phyloP scores from a whole-genome alignment of 2,888 invertebrate genomes.

The Dendrolimus houi region DNA sequence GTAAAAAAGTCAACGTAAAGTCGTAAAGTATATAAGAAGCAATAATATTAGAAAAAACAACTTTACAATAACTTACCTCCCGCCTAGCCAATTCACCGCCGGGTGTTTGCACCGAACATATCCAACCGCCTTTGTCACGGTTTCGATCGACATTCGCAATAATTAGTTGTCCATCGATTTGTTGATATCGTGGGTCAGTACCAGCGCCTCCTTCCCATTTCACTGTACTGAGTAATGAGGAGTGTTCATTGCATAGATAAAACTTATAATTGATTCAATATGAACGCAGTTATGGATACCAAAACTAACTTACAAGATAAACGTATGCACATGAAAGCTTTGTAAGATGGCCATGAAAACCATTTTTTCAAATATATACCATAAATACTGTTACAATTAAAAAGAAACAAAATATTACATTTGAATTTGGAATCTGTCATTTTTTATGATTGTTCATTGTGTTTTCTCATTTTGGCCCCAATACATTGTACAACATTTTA shows the following conservation, averaged over 20 bases:
- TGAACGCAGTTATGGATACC: too few relatives aligned
- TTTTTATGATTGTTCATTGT: too few relatives aligned
- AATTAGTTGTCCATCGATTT: constrained; percentile 76
- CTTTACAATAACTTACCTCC: constrained; percentile 71
- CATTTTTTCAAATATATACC: too few relatives aligned
- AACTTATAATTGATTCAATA: too few relatives aligned
- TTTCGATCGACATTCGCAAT: constrained; percentile 78
- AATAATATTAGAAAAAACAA: constrained; percentile 3
- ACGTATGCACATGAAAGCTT: too few relatives aligned
- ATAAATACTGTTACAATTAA: too few relatives aligned
- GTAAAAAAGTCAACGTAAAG: neutral
- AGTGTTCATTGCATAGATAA: neutral
- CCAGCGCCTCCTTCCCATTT: constrained; percentile 79
- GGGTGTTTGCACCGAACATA: constrained; percentile 85
- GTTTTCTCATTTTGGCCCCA: too few relatives aligned
- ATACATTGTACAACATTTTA: too few relatives aligned
- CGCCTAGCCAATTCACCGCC: constrained; percentile 85
- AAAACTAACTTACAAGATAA: too few relatives aligned
- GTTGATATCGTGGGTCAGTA: constrained; percentile 68
- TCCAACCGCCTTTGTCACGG: constrained; percentile 86
- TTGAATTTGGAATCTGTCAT: too few relatives aligned
- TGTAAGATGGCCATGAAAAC: too few relatives aligned
- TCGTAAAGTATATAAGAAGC: neutral
- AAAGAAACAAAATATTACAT: too few relatives aligned
- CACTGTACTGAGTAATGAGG: constrained; percentile 49